A percentile compares a stretch with the other conserved stretches of the same genome.
Conservation (phyloP, 2,113 vertebrate genomes). For the Pyrgilauda ruficollis region DNA sequence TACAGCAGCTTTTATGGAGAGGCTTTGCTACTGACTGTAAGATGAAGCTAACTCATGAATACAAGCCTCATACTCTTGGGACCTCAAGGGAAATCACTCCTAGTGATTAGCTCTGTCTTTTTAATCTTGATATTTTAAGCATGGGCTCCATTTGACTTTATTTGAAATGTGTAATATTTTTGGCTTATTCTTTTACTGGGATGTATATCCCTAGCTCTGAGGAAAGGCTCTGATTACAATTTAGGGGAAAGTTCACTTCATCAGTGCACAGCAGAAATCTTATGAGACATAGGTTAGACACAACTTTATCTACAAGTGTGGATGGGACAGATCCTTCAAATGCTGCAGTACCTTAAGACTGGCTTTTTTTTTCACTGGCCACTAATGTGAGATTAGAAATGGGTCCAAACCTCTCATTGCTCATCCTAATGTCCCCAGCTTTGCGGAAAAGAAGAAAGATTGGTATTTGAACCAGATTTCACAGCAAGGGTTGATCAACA, state of each 20-base stretch:
- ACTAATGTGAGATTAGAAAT: not conserved
- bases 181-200: not conserved
- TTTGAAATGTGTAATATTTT: not conserved
- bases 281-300: not conserved
- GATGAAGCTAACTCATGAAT: not conserved
- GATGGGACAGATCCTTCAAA: not conserved
- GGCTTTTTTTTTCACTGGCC: not conserved
- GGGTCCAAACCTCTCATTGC: not conserved
- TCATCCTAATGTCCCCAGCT: not conserved
- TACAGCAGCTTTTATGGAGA: not conserved
- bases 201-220: not conserved
- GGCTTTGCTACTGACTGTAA: not conserved
- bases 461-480: not conserved
- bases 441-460: not conserved
- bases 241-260: not conserved
- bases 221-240: not conserved
- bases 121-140: not conserved
- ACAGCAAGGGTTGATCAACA: not conserved
- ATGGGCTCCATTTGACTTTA: not conserved
- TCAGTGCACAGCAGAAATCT: not conserved
- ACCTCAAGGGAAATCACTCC: not conserved
- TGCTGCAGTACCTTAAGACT: not conserved
- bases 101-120: not conserved
- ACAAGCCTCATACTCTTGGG: not conserved
- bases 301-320: rapidly evolving